Base-by-base conservation (phyloP, 2,797 vertebrate genomes). In the Anabacerthia variegaticeps region DNA sequence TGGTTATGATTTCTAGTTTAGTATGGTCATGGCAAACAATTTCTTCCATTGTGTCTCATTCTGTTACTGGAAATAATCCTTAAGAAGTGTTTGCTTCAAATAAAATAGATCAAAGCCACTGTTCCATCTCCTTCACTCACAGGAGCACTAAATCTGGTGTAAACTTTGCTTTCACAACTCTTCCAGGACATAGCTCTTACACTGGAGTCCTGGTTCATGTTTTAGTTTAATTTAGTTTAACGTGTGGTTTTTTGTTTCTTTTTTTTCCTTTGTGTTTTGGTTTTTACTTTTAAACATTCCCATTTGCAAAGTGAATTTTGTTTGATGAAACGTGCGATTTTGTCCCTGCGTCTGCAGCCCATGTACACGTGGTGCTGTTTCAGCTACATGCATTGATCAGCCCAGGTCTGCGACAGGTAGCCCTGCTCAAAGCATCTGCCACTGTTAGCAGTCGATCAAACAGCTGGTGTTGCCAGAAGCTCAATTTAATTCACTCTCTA, bases 1-100 rank as follows among this genome's bases (percentile, higher is more conserved):
- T 93, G 28, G 74, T 93, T 91, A 91, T 81, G 48, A 51, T 76
- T 61, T 85, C 69, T 16, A 68, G 51, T 77, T 92, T 84, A 83
- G 58, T 71, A 65, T 54, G 61, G 48, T 58, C 86, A 66, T 23
- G 54, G 85, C 69, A 79, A 95, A 36, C 21, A 66, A 52, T 73
- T 94, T 67, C 1, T 39, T 75, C 63, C 26, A 36, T 65, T 67
- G n/a, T 28, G 84, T 90, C 49, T 86, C 34, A 46, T 58, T 87
- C 41, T 55, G 30, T 44, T 15, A 48, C 72, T 65, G 83, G 73
- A 74, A 74, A 82, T 75, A 88, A 65, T 65, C 76, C 44, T 88
- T 86, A 39, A 72, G 32, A 71, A 63, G 9, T 48, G 19, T 68
- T 71, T 91, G 71, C 49, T 92, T 96, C 72, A 89, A 36, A 92